Conservation (phyloP, 2,113 vertebrate genomes). For the Origma solitaria region DNA sequence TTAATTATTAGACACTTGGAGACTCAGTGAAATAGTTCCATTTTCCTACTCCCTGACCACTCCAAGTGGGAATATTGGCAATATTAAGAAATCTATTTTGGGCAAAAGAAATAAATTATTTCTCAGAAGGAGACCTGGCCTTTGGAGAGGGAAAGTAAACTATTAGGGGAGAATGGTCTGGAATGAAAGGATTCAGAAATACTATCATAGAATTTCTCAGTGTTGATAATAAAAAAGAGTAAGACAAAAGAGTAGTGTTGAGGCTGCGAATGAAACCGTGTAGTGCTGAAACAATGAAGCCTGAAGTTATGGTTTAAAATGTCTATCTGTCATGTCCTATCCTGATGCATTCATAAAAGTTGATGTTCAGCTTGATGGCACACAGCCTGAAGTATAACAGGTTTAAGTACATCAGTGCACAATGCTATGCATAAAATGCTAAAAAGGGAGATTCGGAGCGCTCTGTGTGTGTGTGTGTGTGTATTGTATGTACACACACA, state of each 20-base stretch:
- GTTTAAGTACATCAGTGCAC: not conserved
- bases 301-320: not conserved
- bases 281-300: not conserved
- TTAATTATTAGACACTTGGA: constrained; percentile 13
- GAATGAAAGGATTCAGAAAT: not conserved
- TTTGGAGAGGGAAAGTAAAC: not conserved
- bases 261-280: not conserved
- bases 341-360: not conserved
- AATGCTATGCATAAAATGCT: not conserved
- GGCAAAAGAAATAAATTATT: not conserved
- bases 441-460: not conserved
- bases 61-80: not conserved
- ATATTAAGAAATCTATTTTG: constrained; percentile 4
- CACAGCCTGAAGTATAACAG: not conserved
- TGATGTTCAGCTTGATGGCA: not conserved
- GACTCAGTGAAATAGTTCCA: not conserved
- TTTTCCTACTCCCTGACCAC: not conserved
- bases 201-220: not conserved
- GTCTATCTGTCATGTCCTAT: not conserved
- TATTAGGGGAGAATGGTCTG: not conserved
- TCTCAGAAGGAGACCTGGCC: not conserved
- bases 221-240: fast-evolving
- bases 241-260: not conserved
- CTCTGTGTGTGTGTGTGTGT: fast-evolving
- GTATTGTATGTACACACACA: no score